Conservation (phyloP, 2,113 vertebrate genomes). For the Chloropsis hardwickii region DNA sequence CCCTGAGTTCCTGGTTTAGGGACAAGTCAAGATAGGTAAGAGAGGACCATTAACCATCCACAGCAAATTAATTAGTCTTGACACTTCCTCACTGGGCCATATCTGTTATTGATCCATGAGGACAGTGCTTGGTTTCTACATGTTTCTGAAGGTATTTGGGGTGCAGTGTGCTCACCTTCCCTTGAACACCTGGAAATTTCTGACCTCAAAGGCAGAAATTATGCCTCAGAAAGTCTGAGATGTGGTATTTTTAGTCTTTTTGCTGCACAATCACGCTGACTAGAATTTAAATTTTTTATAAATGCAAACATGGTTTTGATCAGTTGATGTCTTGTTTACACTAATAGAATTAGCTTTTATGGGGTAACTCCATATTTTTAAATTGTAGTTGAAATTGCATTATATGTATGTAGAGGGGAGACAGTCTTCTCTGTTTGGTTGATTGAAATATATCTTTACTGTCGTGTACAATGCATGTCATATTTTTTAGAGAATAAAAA, state of each 20-base stretch:
- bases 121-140: neutral
- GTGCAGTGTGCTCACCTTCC: neutral
- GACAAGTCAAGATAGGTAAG: neutral
- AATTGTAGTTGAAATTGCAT: neutral
- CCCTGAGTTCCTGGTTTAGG: neutral
- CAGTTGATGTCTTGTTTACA: neutral
- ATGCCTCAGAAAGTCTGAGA: neutral
- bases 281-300: constrained; percentile 33
- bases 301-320: constrained; percentile 21
- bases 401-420: neutral
- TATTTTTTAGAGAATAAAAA: neutral
- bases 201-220: neutral
- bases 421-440: neutral
- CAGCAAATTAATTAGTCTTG: neutral
- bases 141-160: neutral
- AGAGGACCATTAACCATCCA: neutral
- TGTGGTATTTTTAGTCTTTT: neutral
- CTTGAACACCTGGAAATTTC: neutral
- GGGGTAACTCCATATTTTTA: neutral
- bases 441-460: neutral
- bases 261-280: neutral
- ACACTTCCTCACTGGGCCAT: fast-evolving
- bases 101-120: neutral
- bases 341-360: neutral
- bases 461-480: neutral